Conservation (phyloP, 2,888 invertebrate genomes). For the Bellardia bayeri region DNA sequence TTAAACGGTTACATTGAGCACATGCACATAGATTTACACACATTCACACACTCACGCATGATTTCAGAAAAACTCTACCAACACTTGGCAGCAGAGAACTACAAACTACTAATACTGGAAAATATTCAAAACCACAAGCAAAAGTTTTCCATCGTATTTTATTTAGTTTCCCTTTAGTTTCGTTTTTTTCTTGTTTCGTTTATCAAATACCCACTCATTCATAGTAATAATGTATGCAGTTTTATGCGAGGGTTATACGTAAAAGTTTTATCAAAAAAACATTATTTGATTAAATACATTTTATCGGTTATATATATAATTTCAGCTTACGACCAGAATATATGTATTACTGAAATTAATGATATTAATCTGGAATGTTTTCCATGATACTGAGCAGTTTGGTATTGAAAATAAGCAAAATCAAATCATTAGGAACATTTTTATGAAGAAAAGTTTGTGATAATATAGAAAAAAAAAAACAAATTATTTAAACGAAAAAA, state of each 20-base stretch:
- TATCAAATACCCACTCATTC: slow-evolving; percentile 20
- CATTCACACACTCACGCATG: slow-evolving; percentile 17
- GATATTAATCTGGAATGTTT: no score
- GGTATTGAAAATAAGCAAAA: no score
- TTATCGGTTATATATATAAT: no score
- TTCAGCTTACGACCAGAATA: no score
- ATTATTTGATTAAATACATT: no score
- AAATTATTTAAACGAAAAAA: no score
- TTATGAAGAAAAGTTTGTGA: no score
- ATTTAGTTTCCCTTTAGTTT: slow-evolving; percentile 9
- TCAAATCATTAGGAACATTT: no score
- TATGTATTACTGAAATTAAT: no score
- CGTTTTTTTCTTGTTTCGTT: slow-evolving; percentile 11
- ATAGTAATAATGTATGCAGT: slow-evolving; percentile 27
- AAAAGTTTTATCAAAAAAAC: background rate
- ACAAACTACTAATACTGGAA: slow-evolving; percentile 19
- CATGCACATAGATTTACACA: no score
- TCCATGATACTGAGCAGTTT: no score
- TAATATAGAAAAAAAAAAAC: no score
- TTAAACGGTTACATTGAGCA: slow-evolving; percentile 41
- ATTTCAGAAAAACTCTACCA: slow-evolving; percentile 16
- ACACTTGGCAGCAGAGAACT: slow-evolving; percentile 9
- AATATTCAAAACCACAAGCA: slow-evolving; percentile 61
- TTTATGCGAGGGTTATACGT: background rate
- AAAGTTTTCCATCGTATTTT: slow-evolving; percentile 48